Percentiles rank a stretch among this genome's conserved stretches.
Conservation (phyloP, 2,113 vertebrate genomes). For the Felis chaus region DNA sequence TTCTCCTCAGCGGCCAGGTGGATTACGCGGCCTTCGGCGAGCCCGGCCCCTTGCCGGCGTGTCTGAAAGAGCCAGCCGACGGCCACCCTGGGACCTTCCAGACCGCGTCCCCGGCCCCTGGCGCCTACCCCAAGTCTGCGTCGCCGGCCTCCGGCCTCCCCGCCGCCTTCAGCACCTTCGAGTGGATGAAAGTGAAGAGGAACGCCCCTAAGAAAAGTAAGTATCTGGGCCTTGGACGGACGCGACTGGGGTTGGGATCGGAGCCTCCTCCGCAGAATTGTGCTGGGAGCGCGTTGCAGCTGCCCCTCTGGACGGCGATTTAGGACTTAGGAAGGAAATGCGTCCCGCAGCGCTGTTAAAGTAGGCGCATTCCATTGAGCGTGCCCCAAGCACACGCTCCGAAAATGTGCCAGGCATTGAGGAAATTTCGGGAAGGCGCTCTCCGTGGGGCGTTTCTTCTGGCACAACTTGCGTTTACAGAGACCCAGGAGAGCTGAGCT, state of each 20-base stretch:
- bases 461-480: background rate
- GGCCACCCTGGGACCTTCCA: constrained; percentile 70
- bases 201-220: constrained; percentile 83
- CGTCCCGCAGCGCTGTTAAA: background rate
- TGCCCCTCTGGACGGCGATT: background rate
- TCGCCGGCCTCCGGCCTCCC: constrained; percentile 69
- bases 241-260: background rate
- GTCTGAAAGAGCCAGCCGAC: constrained; percentile 77
- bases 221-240: constrained; percentile 50
- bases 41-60: constrained; percentile 58
- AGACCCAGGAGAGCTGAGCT: background rate
- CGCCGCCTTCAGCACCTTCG: constrained; percentile 79
- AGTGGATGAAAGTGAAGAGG: constrained; percentile 88
- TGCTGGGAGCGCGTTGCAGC: background rate
- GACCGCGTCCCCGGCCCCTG: constrained; percentile 74
- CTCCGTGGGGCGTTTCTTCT: background rate
- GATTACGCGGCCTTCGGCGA: constrained; percentile 66
- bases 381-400: background rate
- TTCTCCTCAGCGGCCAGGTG: constrained; percentile 75
- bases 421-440: background rate
- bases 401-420: background rate
- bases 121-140: constrained; percentile 66
- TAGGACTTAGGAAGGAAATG: background rate
- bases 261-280: background rate
- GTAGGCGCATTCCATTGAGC: background rate